Conservation (phyloP, 2,113 vertebrate species). For the Gambusia affinis region DNA sequence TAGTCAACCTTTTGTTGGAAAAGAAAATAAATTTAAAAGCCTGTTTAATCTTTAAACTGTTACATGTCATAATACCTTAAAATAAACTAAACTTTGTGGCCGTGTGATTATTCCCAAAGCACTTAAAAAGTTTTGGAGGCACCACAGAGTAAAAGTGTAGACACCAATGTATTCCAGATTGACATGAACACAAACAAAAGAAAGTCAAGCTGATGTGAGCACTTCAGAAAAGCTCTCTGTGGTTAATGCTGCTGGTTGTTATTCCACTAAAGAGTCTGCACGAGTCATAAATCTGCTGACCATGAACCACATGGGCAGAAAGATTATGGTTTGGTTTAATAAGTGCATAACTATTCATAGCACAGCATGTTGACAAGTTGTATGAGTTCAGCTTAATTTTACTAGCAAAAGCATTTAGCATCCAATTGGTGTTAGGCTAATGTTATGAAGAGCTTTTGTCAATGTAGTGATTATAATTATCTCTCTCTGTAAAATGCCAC, state of each 20-base stretch:
- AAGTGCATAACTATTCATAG: background rate
- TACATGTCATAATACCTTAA: too few species aligned
- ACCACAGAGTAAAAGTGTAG: background rate
- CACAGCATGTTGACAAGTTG: background rate
- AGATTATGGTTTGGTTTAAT: background rate
- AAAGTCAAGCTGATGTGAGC: background rate
- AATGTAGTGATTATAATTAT: too few species aligned
- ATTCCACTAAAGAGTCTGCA: background rate
- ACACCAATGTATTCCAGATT: background rate
- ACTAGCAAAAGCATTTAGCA: background rate
- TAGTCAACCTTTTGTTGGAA: too few species aligned
- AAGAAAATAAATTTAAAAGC: too few species aligned
- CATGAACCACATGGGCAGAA: background rate
- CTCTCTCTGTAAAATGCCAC: too few species aligned
- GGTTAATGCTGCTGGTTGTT: background rate
- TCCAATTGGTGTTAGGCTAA: background rate
- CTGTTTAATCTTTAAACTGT: too few species aligned
- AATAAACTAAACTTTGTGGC: too few species aligned
- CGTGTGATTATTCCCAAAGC: background rate
- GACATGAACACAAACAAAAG: background rate
- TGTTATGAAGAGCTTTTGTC: background rate
- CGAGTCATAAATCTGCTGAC: background rate
- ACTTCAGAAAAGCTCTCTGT: background rate
- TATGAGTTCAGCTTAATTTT: background rate
- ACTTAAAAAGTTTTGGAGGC: background rate